Evolutionary conservation across 2,113 vertebrate species (phyloP).

Genomic region (Nothocercus nigrocapillus): DNA sequence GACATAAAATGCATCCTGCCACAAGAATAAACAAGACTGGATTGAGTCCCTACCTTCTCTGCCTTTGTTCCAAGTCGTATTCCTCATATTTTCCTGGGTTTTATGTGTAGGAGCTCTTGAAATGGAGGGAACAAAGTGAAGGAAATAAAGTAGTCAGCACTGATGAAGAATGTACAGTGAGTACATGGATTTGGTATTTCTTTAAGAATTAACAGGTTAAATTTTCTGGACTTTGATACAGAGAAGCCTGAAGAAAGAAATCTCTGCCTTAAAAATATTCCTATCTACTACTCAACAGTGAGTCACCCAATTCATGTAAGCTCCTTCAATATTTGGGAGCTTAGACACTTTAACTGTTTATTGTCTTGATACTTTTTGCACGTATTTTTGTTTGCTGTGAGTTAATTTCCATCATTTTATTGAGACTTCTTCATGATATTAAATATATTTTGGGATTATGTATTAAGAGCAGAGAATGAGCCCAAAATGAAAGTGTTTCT

Average conservation of each 20-base stretch:
- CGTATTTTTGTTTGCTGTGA: not conserved
- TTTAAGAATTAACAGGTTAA: not conserved
- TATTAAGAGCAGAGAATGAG: not conserved
- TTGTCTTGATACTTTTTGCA: not conserved
- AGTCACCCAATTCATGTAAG: not conserved
- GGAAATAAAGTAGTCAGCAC: not conserved
- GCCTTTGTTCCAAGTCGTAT: not conserved
- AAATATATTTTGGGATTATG: not conserved
- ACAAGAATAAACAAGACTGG: not conserved
- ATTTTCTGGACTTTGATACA: not conserved
- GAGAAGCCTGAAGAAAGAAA: not conserved
- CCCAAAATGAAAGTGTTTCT: not conserved
- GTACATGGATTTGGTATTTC: not conserved
- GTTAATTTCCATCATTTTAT: not conserved
- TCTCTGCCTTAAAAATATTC: not conserved
- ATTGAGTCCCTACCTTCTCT: not conserved
- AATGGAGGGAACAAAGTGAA: rapidly evolving
- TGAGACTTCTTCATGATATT: not conserved
- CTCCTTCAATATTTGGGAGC: not conserved
- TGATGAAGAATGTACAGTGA: not conserved
- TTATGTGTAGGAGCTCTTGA: not conserved
- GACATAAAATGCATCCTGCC: not conserved
- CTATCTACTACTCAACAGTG: not conserved
- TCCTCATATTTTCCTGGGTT: not conserved
- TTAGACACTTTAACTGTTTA: not conserved